Percentiles rank a stretch among this genome's conserved stretches.
Conservation (phyloP, 2,888 invertebrate genomes). For the Amiota minor region DNA sequence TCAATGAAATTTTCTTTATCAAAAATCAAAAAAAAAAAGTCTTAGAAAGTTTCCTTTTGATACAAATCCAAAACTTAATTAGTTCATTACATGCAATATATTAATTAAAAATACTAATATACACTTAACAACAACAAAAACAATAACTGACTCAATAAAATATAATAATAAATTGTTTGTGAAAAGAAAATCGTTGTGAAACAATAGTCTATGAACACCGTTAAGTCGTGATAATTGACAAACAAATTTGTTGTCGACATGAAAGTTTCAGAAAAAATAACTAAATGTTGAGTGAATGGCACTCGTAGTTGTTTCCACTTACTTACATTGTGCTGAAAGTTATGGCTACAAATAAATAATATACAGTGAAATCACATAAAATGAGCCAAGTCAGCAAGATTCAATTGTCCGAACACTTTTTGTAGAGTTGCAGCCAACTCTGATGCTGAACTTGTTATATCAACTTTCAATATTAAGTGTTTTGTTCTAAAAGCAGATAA, state of each 20-base stretch:
- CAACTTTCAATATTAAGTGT: too few species aligned
- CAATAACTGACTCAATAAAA: constrained; percentile 37
- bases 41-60: too few species aligned
- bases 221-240: constrained; percentile 30
- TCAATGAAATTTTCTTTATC: too few species aligned
- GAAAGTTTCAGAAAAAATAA: constrained; percentile 24
- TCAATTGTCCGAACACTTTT: too few species aligned
- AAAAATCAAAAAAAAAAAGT: too few species aligned
- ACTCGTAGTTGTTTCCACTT: neutral
- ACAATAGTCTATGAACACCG: neutral
- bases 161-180: neutral
- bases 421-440: too few species aligned
- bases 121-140: constrained; percentile 1
- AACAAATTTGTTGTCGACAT: constrained; percentile 21
- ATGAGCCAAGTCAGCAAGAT: too few species aligned
- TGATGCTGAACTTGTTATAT: too few species aligned
- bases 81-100: constrained; percentile 51
- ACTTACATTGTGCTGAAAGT: neutral
- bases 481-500: too few species aligned
- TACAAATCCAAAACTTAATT: constrained; percentile 30
- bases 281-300: neutral
- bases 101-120: constrained; percentile 55
- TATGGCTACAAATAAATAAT: constrained; percentile 3
- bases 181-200: too few species aligned
- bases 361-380: neutral